Evolutionary conservation across 1,140 invertebrate species (phyloP).

Genomic region (Cotesia typhae): DNA sequence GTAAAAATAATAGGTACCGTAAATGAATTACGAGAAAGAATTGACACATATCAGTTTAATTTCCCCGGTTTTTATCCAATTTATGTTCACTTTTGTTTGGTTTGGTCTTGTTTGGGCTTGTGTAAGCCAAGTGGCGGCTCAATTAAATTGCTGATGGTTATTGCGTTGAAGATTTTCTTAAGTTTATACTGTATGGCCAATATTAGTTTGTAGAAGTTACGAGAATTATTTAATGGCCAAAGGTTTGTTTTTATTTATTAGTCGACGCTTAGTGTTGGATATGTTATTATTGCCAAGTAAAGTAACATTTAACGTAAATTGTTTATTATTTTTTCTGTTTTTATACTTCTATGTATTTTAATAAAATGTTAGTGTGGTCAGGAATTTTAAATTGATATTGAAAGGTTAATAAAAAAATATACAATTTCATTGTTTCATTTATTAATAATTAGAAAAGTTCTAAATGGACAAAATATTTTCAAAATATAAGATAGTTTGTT

Average conservation of each 20-base stretch:
- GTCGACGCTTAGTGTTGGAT: too few species aligned
- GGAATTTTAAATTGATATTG: conserved; percentile 3
- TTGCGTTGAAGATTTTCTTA: conserved; percentile 14
- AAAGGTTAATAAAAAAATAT: neutral
- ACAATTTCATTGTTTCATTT: neutral
- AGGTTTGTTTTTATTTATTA: neutral
- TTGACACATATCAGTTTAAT: conserved; percentile 18
- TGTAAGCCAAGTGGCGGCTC: neutral
- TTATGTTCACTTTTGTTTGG: neutral
- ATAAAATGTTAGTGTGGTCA: neutral
- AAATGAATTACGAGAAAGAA: conserved; percentile 5
- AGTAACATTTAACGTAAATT: too few species aligned
- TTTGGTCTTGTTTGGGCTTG: neutral
- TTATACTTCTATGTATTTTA: conserved; percentile 2
- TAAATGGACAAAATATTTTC: too few species aligned
- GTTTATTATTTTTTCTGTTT: neutral
- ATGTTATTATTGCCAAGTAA: too few species aligned
- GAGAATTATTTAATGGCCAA: neutral
- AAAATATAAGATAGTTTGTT: too few species aligned
- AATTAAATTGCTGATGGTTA: neutral
- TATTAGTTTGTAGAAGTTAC: neutral
- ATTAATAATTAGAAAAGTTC: too few species aligned
- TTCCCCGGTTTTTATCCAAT: neutral
- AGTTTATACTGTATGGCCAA: neutral
- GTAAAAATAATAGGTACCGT: neutral